Conservation (phyloP, 2,888 invertebrate genomes). For the Nipponacmea schrenckii region DNA sequence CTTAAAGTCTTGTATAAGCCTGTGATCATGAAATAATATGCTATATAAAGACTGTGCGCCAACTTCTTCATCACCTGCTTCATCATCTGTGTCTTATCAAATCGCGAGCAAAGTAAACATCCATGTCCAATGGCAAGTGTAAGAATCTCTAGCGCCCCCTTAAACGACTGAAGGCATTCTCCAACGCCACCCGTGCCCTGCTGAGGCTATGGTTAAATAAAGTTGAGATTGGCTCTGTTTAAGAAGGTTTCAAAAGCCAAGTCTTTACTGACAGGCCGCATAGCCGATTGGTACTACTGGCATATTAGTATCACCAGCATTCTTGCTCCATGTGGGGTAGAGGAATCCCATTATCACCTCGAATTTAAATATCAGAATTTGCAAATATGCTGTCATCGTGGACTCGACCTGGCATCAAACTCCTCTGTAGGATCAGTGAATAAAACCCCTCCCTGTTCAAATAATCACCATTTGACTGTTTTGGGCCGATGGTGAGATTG, state of each 20-base stretch:
- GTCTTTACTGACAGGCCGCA: conserved; percentile 24
- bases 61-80: too few species aligned
- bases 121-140: conserved; percentile 11
- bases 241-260: conserved; percentile 23
- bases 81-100: too few species aligned
- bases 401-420: too few species aligned
- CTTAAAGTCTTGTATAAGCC: too few species aligned
- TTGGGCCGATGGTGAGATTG: too few species aligned
- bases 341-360: conserved; percentile 12
- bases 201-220: conserved; percentile 24
- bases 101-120: conserved; percentile 5
- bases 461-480: too few species aligned
- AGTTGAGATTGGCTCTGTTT: conserved; percentile 3
- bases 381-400: conserved; percentile 23
- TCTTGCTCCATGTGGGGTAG: not conserved
- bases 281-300: conserved; percentile 17
- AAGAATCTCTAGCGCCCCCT: conserved; percentile 22
- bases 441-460: too few species aligned
- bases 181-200: conserved; percentile 19
- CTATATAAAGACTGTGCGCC: too few species aligned
- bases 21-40: too few species aligned
- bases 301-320: not conserved
- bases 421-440: too few species aligned
- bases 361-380: conserved; percentile 13
- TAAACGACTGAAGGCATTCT: conserved; percentile 21